phyloP scores from a whole-genome alignment of 92 coral and sea anemone species.

The Umimayanthus chanpuru region DNA sequence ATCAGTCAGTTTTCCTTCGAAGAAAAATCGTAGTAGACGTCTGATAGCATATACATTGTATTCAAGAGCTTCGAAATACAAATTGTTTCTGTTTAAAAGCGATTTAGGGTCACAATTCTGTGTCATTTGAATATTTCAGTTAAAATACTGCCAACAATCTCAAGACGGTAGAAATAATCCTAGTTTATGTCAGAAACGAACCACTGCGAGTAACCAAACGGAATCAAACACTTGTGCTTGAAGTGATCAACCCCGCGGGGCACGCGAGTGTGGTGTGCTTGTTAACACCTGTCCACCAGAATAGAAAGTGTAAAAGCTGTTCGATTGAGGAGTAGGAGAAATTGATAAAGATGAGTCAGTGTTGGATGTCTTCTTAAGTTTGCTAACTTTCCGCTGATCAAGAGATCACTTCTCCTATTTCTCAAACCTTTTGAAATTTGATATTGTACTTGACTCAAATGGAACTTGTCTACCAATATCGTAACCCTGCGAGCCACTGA shows the following conservation, averaged over 20 bases:
- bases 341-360: too few species aligned
- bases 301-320: neutral
- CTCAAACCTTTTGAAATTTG: too few species aligned
- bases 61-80: neutral
- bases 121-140: neutral
- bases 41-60: neutral
- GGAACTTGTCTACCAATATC: too few species aligned
- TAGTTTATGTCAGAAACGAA: neutral
- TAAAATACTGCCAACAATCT: neutral
- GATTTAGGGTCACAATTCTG: neutral
- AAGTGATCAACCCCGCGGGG: too few species aligned
- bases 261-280: neutral
- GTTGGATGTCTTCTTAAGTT: too few species aligned
- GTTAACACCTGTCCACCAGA: neutral
- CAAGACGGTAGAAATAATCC: neutral
- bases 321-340: neutral
- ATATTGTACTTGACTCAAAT: too few species aligned
- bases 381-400: too few species aligned
- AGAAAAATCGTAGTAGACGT: neutral
- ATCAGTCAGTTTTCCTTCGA: too few species aligned
- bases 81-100: neutral
- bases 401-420: too few species aligned
- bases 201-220: neutral
- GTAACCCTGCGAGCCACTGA: too few species aligned
- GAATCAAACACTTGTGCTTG: neutral